Evolutionary conservation across 2,888 invertebrate genomes (phyloP).

Genomic region (Beris chalybata): DNA sequence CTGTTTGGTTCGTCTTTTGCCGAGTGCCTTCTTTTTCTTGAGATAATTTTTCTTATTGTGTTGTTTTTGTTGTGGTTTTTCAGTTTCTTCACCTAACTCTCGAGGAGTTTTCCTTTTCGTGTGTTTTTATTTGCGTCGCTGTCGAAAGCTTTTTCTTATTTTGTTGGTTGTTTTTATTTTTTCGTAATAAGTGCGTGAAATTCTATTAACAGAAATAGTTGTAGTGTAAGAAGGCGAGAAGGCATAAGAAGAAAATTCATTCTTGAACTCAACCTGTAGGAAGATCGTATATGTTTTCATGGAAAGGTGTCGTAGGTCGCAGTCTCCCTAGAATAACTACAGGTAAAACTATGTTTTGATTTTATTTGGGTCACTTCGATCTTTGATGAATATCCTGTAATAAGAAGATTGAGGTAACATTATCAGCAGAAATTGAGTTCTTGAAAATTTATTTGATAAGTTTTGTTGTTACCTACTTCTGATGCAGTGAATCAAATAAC

Average conservation of each 20-base stretch:
- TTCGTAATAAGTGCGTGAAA: slow-evolving; percentile 33
- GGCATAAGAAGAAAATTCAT: slow-evolving; percentile 19
- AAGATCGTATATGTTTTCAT: background rate
- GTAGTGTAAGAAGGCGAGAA: background rate
- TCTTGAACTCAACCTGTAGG: slow-evolving; percentile 10
- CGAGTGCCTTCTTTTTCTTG: slow-evolving; percentile 27
- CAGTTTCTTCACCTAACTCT: slow-evolving; percentile 29
- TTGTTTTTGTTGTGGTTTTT: slow-evolving; percentile 34
- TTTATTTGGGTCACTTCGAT: too few species aligned
- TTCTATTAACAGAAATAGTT: slow-evolving; percentile 31
- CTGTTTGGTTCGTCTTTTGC: slow-evolving; percentile 22
- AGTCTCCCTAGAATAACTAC: background rate
- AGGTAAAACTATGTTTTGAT: background rate
- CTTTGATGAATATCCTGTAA: too few species aligned
- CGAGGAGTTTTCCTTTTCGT: slow-evolving; percentile 22
- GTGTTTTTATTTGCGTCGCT: background rate
- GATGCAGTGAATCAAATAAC: slow-evolving; percentile 15
- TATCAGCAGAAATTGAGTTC: too few species aligned
- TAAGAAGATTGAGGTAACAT: too few species aligned
- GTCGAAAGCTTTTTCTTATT: background rate
- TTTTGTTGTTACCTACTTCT: too few species aligned
- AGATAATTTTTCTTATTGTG: slow-evolving; percentile 31
- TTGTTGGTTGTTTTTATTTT: slow-evolving; percentile 10
- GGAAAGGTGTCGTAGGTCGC: background rate
- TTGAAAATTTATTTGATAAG: too few species aligned